Percentiles rank a stretch among this genome's conserved stretches.
Conservation (phyloP, 2,888 invertebrate genomes). For the Selenia dentaria region DNA sequence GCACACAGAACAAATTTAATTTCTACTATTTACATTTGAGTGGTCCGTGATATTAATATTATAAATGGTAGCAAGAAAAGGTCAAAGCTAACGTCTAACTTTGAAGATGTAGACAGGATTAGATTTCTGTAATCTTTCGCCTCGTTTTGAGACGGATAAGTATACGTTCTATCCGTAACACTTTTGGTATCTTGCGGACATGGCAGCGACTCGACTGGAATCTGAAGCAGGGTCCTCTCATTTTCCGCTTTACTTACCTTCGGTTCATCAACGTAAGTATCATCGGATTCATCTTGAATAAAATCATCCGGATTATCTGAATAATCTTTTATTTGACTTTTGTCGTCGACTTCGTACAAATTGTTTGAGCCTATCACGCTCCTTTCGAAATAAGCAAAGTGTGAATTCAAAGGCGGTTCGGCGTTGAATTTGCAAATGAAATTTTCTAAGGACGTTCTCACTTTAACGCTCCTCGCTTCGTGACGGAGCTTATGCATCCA, state of each 20-base stretch:
- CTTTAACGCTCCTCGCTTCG: constrained; percentile 89
- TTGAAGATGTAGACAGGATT: constrained; percentile 56
- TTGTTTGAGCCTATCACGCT: constrained; percentile 66
- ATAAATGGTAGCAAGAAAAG: constrained; percentile 45
- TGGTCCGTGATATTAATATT: constrained; percentile 47
- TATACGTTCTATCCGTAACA: constrained; percentile 83
- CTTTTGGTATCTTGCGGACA: constrained; percentile 86
- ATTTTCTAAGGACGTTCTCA: constrained; percentile 89
- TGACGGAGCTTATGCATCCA: constrained; percentile 92
- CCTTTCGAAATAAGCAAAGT: constrained; percentile 72
- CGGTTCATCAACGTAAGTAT: constrained; percentile 67
- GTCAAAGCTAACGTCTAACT: constrained; percentile 36
- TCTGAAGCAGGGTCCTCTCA: constrained; percentile 78
- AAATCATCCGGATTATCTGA: constrained; percentile 64
- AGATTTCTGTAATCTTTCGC: constrained; percentile 79
- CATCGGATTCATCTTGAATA: constrained; percentile 71
- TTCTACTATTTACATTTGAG: constrained; percentile 41
- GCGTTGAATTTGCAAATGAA: constrained; percentile 88
- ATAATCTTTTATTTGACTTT: constrained; percentile 65
- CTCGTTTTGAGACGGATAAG: constrained; percentile 84
- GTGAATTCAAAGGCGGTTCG: constrained; percentile 66
- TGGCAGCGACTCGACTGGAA: constrained; percentile 83
- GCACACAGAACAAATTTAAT: constrained; percentile 34
- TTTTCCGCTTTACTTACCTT: constrained; percentile 66
- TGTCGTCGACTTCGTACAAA: constrained; percentile 64